Evolutionary conservation across 2,113 vertebrate species (phyloP), one percentile per base, ranked within the genome.

Genomic region (Pluvianellus socialis): DNA sequence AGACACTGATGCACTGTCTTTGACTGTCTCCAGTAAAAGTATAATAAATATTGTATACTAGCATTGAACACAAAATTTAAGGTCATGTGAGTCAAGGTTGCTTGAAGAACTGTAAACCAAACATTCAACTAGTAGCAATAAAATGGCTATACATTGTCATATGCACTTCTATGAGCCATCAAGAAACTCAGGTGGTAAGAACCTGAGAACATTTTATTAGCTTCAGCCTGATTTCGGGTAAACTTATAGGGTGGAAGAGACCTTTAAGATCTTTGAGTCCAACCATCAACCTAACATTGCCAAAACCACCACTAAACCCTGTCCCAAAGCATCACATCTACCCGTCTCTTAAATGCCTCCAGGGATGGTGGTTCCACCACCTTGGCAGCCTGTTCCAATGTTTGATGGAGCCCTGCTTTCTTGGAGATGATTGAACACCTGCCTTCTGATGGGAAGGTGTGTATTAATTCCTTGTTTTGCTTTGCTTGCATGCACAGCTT

Each of bases 381-480:
- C 14, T 44, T 14, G 44, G 44, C 12, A 44, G 44, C 44, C 12
- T 44, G 44, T 44, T 44, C 44, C 13, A 14, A 44, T 44, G 44
- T 44, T 44, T 44, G 58, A 20, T n/a, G 16, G 30, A 65, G 9
- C 15, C 19, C 30, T 65, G 67, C 24, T 73, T 42, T 73, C 42
- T 28, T 14, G 42, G 42, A 56, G 24, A 49, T 19, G 24, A 21
- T 14, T 66, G 67, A 56, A 32, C 10, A 30, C 24, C 20, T 44
- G 18, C 24, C 12, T 24, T 30, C 30, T 0, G 0, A 58, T 18
- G 8, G 19, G 49, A 65, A 49, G 15, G 6, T 13, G 14, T 8
- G 28, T 47, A 79, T 55, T 1, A 63, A 71, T 47, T 63, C n/a
- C 18, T 72, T 30, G 15, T 20, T 67, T 79, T 62, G 27, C 11